These are phyloP conservation scores for Gambusia yucatana DNA, from an alignment of 2,797 vertebrate genomes.

Conservation along the genomic window DNA sequence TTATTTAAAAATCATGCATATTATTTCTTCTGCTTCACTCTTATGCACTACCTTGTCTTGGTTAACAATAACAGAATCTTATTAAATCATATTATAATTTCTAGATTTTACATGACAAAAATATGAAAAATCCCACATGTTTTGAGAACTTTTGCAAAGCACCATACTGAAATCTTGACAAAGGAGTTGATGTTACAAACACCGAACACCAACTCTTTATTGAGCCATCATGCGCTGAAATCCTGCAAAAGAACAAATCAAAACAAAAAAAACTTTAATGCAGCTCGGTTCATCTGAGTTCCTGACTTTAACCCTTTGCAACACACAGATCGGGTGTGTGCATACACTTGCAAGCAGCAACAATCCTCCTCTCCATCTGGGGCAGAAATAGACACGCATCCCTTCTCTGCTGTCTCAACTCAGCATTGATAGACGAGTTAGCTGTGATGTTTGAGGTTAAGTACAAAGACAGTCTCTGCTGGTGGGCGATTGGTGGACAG, in stretches of 20 bases:
- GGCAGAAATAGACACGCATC: constrained; percentile 64
- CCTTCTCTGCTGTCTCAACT: constrained; percentile 60
- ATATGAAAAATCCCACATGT: not conserved
- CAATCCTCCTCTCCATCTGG: constrained; percentile 63
- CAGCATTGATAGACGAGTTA: constrained; percentile 76
- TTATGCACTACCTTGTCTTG: not conserved
- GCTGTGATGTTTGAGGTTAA: constrained; percentile 75
- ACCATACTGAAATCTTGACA: not conserved
- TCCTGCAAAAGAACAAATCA: not conserved
- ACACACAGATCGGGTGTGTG: not conserved
- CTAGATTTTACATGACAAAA: not conserved
- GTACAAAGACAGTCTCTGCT: constrained; percentile 73
- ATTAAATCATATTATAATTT: not conserved
- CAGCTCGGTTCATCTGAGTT: not conserved
- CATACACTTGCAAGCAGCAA: not conserved
- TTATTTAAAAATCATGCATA: not conserved
- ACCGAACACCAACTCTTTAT: not conserved
- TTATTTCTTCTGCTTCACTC: not conserved
- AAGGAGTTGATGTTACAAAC: not conserved
- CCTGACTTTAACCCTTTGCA: not conserved
- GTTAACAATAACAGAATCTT: not conserved
- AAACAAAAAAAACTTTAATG: too few species aligned
- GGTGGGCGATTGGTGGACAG: constrained; percentile 59
- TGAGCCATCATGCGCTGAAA: not conserved
- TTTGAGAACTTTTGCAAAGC: not conserved